These are phyloP conservation scores for Aradophagus sp. DNA, from an alignment of 1,140 invertebrate species.

Conservation along the genomic window DNA sequence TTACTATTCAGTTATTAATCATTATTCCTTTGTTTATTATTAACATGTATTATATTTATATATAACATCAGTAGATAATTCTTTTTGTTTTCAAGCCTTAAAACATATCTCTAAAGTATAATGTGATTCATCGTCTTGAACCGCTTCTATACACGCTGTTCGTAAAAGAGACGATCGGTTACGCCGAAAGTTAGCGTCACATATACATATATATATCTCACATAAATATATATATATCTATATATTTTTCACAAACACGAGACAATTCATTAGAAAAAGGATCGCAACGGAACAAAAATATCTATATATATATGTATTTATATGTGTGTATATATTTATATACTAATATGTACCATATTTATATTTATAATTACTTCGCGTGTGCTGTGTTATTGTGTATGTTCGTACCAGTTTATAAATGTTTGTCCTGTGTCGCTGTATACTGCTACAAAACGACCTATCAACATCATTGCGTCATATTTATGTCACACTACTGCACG, in stretches of 20 bases:
- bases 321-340: conserved; percentile 30
- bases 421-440: conserved; percentile 16
- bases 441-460: conserved; percentile 46
- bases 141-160: conserved; percentile 54
- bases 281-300: conserved; percentile 34
- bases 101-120: conserved; percentile 63
- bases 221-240: conserved; percentile 17
- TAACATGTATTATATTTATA: conserved; percentile 70
- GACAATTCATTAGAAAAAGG: conserved; percentile 43
- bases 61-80: conserved; percentile 69
- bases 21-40: conserved; percentile 60
- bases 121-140: conserved; percentile 47
- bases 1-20: conserved; percentile 59
- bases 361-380: conserved; percentile 31
- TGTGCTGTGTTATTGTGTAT: conserved; percentile 15
- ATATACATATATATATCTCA: conserved; percentile 34
- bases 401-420: too few species aligned
- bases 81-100: conserved; percentile 64
- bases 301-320: conserved; percentile 27
- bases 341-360: conserved; percentile 33
- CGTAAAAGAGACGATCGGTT: conserved; percentile 41
- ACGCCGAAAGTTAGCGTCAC: conserved; percentile 37
- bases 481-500: conserved; percentile 36
- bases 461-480: conserved; percentile 42
- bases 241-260: conserved; percentile 24